These are phyloP conservation scores for Calephelis perditalis DNA, from an alignment of 2,888 invertebrate species.

Conservation along the genomic window DNA sequence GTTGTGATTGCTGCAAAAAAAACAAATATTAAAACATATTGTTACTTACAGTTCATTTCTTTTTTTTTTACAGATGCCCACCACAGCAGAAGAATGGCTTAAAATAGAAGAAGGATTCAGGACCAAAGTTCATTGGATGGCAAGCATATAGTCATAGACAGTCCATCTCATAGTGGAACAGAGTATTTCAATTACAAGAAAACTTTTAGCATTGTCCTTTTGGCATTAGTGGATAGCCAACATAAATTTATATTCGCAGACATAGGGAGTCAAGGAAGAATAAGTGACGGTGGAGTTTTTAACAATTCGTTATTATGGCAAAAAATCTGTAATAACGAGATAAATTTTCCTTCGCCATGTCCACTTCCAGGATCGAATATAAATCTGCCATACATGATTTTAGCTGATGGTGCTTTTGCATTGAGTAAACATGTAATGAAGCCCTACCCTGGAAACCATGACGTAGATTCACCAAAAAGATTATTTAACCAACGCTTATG, in stretches of 20 bases:
- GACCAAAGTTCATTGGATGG: slow-evolving; percentile 19
- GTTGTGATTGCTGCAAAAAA: slow-evolving; percentile 25
- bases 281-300: slow-evolving; percentile 33
- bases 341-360: slow-evolving; percentile 11
- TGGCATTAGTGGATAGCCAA: slow-evolving; percentile 26
- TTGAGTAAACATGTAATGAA: slow-evolving; percentile 19
- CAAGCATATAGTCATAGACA: slow-evolving; percentile 26
- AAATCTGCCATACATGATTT: slow-evolving; percentile 36
- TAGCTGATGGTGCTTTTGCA: slow-evolving; percentile 39
- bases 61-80: slow-evolving; percentile 17
- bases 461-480: background rate
- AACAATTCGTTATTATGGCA: slow-evolving; percentile 28
- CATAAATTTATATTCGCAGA: slow-evolving; percentile 27
- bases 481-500: slow-evolving; percentile 11
- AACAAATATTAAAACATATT: slow-evolving; percentile 15
- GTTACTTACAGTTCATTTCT: slow-evolving; percentile 16
- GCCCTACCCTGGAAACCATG: slow-evolving; percentile 7
- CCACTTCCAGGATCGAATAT: slow-evolving; percentile 19
- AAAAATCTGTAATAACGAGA: slow-evolving; percentile 24
- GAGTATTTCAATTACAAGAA: slow-evolving; percentile 31
- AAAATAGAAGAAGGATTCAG: slow-evolving; percentile 23
- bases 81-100: slow-evolving; percentile 21
- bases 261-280: slow-evolving; percentile 11
- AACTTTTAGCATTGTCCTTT: slow-evolving; percentile 24
- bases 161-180: slow-evolving; percentile 26